A percentile compares a stretch with the other conserved stretches of the same genome.
Evolutionary conservation across 37 sponge, comb jelly and placozoan genomes (phyloP).

Genomic region (Haliclona indistincta): DNA sequence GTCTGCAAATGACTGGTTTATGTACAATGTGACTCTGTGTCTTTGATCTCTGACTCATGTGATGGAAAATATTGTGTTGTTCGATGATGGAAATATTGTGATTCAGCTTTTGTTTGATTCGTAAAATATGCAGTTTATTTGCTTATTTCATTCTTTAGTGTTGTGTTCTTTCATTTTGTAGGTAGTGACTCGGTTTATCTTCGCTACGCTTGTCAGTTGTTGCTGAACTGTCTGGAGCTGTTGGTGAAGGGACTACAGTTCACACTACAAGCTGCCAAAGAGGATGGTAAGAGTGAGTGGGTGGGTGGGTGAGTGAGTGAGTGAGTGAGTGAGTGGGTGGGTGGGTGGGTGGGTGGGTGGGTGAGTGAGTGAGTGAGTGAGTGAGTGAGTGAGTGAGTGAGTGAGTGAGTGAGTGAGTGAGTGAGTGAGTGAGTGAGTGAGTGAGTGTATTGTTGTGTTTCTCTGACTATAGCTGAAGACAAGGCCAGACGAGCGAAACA

Average conservation of each 20-base stretch:
- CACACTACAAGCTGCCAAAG: constrained; percentile 19
- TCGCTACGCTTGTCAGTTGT: constrained; percentile 5
- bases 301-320: neutral
- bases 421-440: neutral
- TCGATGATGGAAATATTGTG: too few species aligned
- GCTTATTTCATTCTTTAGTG: too few species aligned
- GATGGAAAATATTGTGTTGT: too few species aligned
- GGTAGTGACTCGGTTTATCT: neutral
- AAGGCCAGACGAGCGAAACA: neutral
- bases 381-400: neutral
- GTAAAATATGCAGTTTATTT: too few species aligned
- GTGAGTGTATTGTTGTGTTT: neutral
- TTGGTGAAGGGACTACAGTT: constrained; percentile 40
- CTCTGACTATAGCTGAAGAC: neutral
- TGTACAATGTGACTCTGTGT: too few species aligned
- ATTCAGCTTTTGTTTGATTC: neutral
- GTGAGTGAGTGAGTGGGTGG: too few species aligned
- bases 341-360: too few species aligned
- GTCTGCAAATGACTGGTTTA: too few species aligned
- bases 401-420: neutral
- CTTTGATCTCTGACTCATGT: too few species aligned
- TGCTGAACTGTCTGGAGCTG: constrained; percentile 48
- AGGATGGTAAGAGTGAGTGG: neutral
- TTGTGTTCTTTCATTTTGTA: neutral
- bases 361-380: neutral